phyloP scores from a whole-genome alignment of 30 jellyfish, hydroid and myxozoan genomes.

The Turritopsis dohrnii region DNA sequence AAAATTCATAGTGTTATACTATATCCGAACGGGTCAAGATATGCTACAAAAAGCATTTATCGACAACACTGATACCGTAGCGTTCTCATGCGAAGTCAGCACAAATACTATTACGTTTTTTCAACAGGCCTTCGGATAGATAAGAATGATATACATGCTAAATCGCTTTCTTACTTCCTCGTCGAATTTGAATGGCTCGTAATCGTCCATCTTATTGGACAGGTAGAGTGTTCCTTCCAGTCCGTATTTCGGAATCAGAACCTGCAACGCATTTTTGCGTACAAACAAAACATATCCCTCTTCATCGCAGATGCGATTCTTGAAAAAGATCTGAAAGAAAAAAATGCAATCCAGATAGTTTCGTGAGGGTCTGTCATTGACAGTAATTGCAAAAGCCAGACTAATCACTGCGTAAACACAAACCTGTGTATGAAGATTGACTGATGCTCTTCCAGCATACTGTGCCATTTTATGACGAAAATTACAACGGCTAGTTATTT shows the following conservation, averaged over 20 bases:
- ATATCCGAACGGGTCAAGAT: too few species aligned
- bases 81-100: too few species aligned
- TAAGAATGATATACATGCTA: too few species aligned
- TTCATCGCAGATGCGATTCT: conserved; percentile 40
- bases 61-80: too few species aligned
- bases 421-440: conserved; percentile 82
- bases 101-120: too few species aligned
- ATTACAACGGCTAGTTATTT: conserved; percentile 53
- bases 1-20: background rate
- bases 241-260: conserved; percentile 85
- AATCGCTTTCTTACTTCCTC: conserved; percentile 53
- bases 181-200: conserved; percentile 43
- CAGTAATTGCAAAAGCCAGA: background rate
- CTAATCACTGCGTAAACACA: background rate
- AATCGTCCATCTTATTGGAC: conserved; percentile 27
- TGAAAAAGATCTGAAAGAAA: conserved; percentile 64
- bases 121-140: too few species aligned
- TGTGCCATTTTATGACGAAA: conserved; percentile 90
- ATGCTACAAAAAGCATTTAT: too few species aligned
- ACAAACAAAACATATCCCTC: conserved; percentile 70
- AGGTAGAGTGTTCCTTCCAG: conserved; percentile 86
- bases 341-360: background rate
- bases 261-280: conserved; percentile 84
- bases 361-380: background rate
- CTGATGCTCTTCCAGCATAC: conserved; percentile 81